Conservation (phyloP, 2,888 invertebrate species). For the Epicampocera succincta region DNA sequence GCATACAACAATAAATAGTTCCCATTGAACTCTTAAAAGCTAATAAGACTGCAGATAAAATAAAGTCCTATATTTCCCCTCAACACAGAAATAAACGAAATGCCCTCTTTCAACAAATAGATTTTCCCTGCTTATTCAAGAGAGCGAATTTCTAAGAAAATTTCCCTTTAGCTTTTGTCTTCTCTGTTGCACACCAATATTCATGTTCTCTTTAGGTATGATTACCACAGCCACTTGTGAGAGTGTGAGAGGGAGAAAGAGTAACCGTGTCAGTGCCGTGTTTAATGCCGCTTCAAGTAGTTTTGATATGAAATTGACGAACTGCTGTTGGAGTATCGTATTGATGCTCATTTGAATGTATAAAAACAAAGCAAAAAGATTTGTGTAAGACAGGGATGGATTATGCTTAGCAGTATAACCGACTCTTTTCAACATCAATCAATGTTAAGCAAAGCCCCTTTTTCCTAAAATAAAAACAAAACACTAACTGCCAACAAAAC, state of each 20-base stretch:
- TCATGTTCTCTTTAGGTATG: too few relatives aligned
- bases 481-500: not conserved
- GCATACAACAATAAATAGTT: too few relatives aligned
- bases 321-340: conserved; percentile 54
- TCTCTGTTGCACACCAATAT: too few relatives aligned
- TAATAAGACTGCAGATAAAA: too few relatives aligned
- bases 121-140: too few relatives aligned
- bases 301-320: conserved; percentile 66
- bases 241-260: not conserved
- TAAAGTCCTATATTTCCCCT: too few relatives aligned
- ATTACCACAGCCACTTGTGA: too few relatives aligned
- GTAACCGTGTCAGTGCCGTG: not conserved
- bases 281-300: conserved; percentile 19
- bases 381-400: conserved; percentile 37
- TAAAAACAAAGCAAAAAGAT: conserved; percentile 8
- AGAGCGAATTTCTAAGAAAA: too few relatives aligned
- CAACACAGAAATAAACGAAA: too few relatives aligned
- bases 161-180: too few relatives aligned
- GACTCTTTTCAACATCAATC: conserved; percentile 56
- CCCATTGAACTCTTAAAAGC: too few relatives aligned
- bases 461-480: not conserved
- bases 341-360: conserved; percentile 63
- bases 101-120: too few relatives aligned
- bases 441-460: conserved; percentile 49
- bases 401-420: not conserved